Base-by-base conservation (phyloP, 30 jellyfish, hydroid and myxozoan genomes). In the Hydra vulgaris region DNA sequence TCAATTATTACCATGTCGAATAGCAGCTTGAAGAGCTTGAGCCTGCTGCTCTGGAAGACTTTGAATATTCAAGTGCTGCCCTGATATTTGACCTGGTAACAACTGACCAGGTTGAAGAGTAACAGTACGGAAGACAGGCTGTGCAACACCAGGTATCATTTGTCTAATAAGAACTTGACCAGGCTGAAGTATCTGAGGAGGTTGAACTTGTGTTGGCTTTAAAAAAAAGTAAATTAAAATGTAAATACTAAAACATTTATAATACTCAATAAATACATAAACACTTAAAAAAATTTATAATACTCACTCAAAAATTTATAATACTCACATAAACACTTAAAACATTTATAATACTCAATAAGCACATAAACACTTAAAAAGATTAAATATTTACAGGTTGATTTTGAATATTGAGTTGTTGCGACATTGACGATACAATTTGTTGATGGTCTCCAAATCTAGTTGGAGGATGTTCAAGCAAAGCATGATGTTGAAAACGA, bases 101-200 rank as follows among this genome's bases (percentile, higher is more conserved):
- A 75, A 67, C 56, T 75, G 83, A 17, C 85, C 85, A 27, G 85
- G 77, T 61, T 54, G 85, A 24, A 78, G 85, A 40, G 85, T 53
- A 0, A 78, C 77, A 4, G 85, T 52, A 20, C 85, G 79, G 25
- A 78, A 16, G 16, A 78, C 85, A 15, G 85, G 85, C 69, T 78
- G 85, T 16, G 85, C 85, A 53, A 53, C 23, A 21, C 85, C 85
- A 20, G 85, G 85, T 15, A 78, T 61, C 21, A 78, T 40, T 78
- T 78, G 85, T 1, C 85, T 74, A n/a, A 78, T 75, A 53, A 78
- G 82, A 18, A 78, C 85, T 18, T 78, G 85, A 20, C 85, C 85
- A 53, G 85, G 85, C 26, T 78, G 85, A 18, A 78, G 22, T 20
- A 78, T 78, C 23, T 78, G 85, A 25, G 56, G 83, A 53, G 83